These are phyloP conservation scores for Anhinga anhinga DNA, from an alignment of 2,113 vertebrate genomes.

Conservation along the genomic window DNA sequence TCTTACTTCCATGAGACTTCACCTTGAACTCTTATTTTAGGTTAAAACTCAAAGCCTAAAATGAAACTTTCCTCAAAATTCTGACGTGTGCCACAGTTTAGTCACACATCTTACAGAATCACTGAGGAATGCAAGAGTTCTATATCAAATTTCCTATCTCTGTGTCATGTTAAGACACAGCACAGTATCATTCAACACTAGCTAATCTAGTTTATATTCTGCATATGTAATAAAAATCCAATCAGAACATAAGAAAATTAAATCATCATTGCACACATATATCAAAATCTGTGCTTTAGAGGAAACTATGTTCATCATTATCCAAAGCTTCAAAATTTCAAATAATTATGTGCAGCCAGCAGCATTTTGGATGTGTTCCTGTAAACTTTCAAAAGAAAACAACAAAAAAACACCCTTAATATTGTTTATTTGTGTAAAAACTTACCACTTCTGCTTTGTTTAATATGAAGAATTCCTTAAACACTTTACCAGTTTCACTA, in stretches of 20 bases:
- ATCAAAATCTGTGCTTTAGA: neutral
- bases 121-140: neutral
- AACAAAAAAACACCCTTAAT: neutral
- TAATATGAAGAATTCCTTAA: neutral
- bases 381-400: neutral
- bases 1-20: neutral
- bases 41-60: neutral
- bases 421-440: neutral
- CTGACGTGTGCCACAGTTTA: rapidly evolving
- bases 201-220: neutral
- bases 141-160: neutral
- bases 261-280: neutral
- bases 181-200: neutral
- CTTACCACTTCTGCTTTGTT: neutral
- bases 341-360: neutral
- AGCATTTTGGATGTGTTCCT: neutral
- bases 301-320: neutral
- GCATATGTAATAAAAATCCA: neutral
- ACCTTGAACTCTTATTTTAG: neutral
- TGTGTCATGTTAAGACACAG: neutral
- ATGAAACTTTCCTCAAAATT: neutral
- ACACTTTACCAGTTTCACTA: neutral
- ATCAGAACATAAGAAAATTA: neutral
- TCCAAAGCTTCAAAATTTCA: neutral
- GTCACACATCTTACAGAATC: neutral